phyloP scores from a whole-genome alignment of 2,888 invertebrate species.

The Heliconius cydno region DNA sequence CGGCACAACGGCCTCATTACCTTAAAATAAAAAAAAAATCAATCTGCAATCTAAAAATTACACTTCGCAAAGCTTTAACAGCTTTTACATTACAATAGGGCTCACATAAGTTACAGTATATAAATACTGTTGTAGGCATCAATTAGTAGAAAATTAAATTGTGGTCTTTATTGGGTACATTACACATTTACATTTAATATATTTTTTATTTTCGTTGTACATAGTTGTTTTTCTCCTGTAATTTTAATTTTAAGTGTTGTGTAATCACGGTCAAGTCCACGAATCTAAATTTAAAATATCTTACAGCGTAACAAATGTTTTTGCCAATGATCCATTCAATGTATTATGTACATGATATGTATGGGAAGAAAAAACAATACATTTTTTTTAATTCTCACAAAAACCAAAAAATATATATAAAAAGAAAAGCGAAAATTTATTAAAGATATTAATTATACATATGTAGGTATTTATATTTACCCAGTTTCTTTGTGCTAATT shows the following conservation, averaged over 20 bases:
- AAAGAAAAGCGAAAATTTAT: no score
- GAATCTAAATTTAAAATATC: constrained; percentile 14
- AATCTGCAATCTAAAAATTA: no score
- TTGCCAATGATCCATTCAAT: constrained; percentile 6
- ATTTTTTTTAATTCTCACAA: not conserved
- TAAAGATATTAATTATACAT: no score
- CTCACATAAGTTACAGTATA: no score
- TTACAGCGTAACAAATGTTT: constrained; percentile 16
- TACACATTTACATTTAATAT: not conserved
- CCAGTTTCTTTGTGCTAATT: not conserved
- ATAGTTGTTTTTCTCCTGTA: not conserved
- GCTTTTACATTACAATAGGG: not conserved
- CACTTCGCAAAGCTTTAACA: not conserved
- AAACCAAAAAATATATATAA: no score
- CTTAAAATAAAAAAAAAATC: no score
- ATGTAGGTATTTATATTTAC: not conserved
- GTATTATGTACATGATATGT: not conserved
- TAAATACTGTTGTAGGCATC: not conserved
- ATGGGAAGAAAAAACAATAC: not conserved
- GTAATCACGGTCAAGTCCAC: constrained; percentile 7
- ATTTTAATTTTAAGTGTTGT: not conserved
- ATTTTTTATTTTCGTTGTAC: not conserved
- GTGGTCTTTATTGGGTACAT: not conserved
- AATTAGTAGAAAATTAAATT: not conserved
- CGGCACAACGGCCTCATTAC: no score